phyloP scores from a whole-genome alignment of 2,888 invertebrate species.

The Trachelus troglodyta region DNA sequence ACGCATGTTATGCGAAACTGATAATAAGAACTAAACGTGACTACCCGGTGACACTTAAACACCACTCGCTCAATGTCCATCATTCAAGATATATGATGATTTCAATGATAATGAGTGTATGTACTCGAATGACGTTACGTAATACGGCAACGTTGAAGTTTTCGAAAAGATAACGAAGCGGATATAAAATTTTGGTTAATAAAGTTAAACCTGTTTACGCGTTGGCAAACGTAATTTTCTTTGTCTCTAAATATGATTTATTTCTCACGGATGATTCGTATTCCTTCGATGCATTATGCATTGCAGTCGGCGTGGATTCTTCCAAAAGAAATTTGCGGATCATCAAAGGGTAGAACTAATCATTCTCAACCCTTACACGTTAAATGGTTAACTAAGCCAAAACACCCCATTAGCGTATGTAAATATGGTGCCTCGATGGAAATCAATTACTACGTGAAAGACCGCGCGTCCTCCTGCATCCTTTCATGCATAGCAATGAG shows the following conservation, averaged over 20 bases:
- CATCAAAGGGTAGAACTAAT: conserved; percentile 18
- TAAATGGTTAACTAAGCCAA: conserved; percentile 20
- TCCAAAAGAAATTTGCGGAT: conserved; percentile 13
- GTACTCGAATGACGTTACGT: conserved; percentile 34
- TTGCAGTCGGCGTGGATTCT: not conserved
- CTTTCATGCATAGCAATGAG: conserved; percentile 55
- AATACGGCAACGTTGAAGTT: conserved; percentile 29
- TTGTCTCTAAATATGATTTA: not conserved
- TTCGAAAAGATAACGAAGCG: conserved; percentile 8
- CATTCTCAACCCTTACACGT: conserved; percentile 14
- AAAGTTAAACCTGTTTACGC: not conserved
- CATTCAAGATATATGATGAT: conserved; percentile 42
- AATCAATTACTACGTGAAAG: conserved; percentile 49
- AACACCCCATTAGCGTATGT: conserved; percentile 48
- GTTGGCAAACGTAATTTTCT: not conserved
- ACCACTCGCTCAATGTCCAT: conserved; percentile 18
- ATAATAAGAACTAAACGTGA: conserved; percentile 23
- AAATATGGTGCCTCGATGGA: conserved; percentile 42
- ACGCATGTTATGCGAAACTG: conserved; percentile 8
- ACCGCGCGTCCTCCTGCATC: conserved; percentile 32
- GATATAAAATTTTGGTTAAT: conserved; percentile 9
- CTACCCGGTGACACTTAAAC: conserved; percentile 32
- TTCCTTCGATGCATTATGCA: not conserved
- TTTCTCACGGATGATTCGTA: not conserved
- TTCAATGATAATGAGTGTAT: conserved; percentile 36